Evolutionary conservation across 2,888 invertebrate genomes (phyloP).

Genomic region (Sphaerophoria rueppellii): DNA sequence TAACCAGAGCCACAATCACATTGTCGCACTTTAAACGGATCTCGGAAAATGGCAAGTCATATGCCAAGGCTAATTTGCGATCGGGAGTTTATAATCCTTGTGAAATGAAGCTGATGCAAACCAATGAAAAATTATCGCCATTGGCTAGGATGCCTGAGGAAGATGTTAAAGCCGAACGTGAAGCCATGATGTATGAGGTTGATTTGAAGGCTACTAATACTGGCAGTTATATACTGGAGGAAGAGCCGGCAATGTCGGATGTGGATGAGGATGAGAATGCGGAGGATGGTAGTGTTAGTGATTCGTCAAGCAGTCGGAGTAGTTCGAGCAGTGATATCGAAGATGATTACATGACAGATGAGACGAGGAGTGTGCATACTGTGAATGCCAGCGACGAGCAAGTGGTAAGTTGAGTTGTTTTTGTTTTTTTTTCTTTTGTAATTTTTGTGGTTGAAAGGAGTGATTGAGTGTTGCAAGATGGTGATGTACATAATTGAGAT

Average conservation of each 20-base stretch:
- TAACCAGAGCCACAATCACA: slow-evolving; percentile 79
- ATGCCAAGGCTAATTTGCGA: slow-evolving; percentile 77
- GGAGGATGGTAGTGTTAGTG: slow-evolving; percentile 56
- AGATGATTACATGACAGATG: slow-evolving; percentile 62
- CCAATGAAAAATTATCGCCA: slow-evolving; percentile 70
- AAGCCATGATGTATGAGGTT: slow-evolving; percentile 63
- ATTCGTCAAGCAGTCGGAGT: slow-evolving; percentile 38
- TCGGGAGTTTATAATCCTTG: slow-evolving; percentile 79
- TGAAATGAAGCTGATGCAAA: slow-evolving; percentile 78
- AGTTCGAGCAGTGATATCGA: slow-evolving; percentile 46
- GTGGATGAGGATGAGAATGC: slow-evolving; percentile 22
- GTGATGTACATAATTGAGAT: neutral
- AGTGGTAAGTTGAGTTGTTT: slow-evolving; percentile 40
- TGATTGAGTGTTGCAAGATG: neutral
- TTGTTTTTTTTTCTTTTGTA: neutral
- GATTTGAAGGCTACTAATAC: slow-evolving; percentile 42
- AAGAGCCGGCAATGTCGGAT: slow-evolving; percentile 62
- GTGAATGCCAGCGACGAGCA: slow-evolving; percentile 38
- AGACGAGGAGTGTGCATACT: slow-evolving; percentile 37
- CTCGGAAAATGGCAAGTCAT: slow-evolving; percentile 76
- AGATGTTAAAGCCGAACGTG: slow-evolving; percentile 61
- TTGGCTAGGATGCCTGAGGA: slow-evolving; percentile 70
- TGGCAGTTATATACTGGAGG: slow-evolving; percentile 47
- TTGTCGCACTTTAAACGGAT: slow-evolving; percentile 78
- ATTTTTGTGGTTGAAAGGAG: neutral